Evolutionary conservation across 1,140 invertebrate species (phyloP), one percentile per base, ranked within the genome.

Genomic region (Zaprionus vittiger): DNA sequence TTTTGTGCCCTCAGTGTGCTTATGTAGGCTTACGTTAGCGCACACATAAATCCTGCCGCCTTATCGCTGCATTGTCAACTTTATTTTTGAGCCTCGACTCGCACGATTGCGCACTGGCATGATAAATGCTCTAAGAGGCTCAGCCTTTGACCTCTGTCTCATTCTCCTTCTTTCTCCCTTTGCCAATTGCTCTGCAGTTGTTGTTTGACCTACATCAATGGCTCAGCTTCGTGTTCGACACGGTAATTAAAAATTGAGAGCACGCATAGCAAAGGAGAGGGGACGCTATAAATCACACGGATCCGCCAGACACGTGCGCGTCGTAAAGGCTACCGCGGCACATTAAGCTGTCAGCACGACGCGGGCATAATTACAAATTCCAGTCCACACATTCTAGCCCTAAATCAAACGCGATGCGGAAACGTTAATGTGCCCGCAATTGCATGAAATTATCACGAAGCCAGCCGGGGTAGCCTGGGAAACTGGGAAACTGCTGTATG

Each of bases 161-260:
- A 0, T 34, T 34, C 31, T 11, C 7, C 31, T 11, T 9, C 28
- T 11, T 2, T 9, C 9, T 44, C 2, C 0, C 41, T 2, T 17
- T 17, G 15, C 6, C n/a, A 49, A 15, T 47, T 62, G 11, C 47
- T 52, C 6, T 2, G 38, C 15, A 14, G 54, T 5, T 24, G 20
- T 22, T 31, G 49, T 68, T 56, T 84, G 85, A 90, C 84, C 85
- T 90, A 79, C 68, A 81, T 84, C 81, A 84, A 89, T 90, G 89
- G 79, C 79, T 90, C 81, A 81, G 71, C 62, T 81, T 69, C 76
- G 68, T 64, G 63, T 62, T 59, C 64, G 80, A 74, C 57, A 73
- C 76, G 83, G 84, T 79, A 90, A 89, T 89, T 89, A 89, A 89
- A 89, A 90, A 87, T 86, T 87, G 78, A 77, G 65, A 56, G 81